Percentiles rank a stretch among this genome's conserved stretches.
Evolutionary conservation across 53 echinoderm and acorn worm species (phyloP).

Genomic region (Paracentrotus lividus): DNA sequence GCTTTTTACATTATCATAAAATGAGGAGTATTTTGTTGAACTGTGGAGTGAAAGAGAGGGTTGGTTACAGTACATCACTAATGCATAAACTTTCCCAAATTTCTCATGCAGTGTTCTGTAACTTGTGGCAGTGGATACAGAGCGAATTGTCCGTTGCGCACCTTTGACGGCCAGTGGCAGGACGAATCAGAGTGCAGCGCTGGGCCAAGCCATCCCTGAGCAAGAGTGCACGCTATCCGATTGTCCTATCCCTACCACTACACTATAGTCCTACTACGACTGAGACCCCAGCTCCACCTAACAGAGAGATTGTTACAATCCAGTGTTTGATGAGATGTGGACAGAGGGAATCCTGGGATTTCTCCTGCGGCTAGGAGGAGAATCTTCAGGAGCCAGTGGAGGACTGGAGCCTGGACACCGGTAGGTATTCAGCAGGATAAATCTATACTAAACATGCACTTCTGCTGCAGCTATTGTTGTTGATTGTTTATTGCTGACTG

Average conservation of each 20-base stretch:
- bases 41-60: background rate
- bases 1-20: background rate
- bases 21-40: background rate
- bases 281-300: constrained; percentile 30
- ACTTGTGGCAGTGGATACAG: constrained; percentile 84
- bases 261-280: constrained; percentile 53
- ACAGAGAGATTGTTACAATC: constrained; percentile 1
- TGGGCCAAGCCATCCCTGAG: constrained; percentile 68
- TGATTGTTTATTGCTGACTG: no score
- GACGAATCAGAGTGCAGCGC: constrained; percentile 72
- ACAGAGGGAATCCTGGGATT: constrained; percentile 32
- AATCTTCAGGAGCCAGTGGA: constrained; percentile 74
- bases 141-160: constrained; percentile 79
- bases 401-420: constrained; percentile 86
- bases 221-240: constrained; percentile 77
- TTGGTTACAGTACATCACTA: background rate
- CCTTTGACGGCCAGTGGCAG: constrained; percentile 67
- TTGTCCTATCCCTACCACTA: constrained; percentile 74
- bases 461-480: background rate
- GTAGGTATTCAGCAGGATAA: constrained; percentile 57
- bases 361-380: constrained; percentile 37
- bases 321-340: constrained; percentile 28
- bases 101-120: constrained; percentile 84
- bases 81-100: background rate
- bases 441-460: background rate